phyloP scores from a whole-genome alignment of 1,140 invertebrate species.

The Hylaeus volcanicus region DNA sequence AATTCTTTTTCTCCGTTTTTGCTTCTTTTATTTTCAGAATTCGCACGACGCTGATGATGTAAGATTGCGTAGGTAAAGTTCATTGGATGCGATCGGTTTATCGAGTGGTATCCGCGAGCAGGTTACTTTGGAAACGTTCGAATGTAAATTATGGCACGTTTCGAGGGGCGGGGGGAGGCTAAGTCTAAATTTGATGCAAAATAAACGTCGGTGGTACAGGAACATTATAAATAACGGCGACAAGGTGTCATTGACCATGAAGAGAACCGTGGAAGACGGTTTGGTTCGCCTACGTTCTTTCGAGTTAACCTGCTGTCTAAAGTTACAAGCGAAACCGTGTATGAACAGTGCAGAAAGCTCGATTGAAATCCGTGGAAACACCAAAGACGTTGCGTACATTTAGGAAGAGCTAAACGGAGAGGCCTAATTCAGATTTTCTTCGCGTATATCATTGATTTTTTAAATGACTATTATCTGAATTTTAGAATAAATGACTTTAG shows the following conservation, averaged over 20 bases:
- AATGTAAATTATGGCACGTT: conserved; percentile 26
- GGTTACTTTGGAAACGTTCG: background rate
- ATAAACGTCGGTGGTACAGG: conserved; percentile 7
- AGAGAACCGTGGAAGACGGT: conserved; percentile 24
- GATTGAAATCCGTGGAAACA: background rate
- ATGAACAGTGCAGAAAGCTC: background rate
- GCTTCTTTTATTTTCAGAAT: background rate
- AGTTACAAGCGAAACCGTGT: conserved; percentile 16
- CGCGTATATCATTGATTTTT: too few species aligned
- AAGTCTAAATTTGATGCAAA: conserved; percentile 2
- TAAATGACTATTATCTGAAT: too few species aligned
- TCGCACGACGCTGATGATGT: background rate
- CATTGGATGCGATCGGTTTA: conserved; percentile 29
- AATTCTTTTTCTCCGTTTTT: too few species aligned
- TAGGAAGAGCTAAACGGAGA: too few species aligned
- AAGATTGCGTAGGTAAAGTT: conserved; percentile 1
- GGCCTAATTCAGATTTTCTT: too few species aligned
- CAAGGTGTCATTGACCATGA: conserved; percentile 51
- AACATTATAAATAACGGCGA: conserved; percentile 32
- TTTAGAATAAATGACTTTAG: too few species aligned
- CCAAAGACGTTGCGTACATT: too few species aligned
- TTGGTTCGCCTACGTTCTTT: conserved; percentile 37
- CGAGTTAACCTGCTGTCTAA: conserved; percentile 36
- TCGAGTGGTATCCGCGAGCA: conserved; percentile 5
- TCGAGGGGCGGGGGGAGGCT: background rate